phyloP scores from a whole-genome alignment of 2,888 invertebrate genomes.

The Agelastica alni region DNA sequence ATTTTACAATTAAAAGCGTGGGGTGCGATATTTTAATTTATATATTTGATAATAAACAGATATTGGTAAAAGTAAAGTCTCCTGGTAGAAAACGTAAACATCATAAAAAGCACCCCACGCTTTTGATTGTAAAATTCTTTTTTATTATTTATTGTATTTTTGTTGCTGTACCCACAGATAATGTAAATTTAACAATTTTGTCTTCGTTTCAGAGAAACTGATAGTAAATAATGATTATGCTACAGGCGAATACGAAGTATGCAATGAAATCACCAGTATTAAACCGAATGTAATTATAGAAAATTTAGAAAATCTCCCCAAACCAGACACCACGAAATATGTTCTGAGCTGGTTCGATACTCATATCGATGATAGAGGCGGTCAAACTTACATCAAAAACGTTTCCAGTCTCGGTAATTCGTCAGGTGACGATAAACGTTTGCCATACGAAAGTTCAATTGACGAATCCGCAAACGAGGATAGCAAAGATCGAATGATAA shows the following conservation, averaged over 20 bases:
- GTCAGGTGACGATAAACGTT: slow-evolving; percentile 25
- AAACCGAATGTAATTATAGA: slow-evolving; percentile 26
- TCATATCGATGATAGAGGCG: slow-evolving; percentile 30
- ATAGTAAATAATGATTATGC: slow-evolving; percentile 64
- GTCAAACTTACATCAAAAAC: slow-evolving; percentile 16
- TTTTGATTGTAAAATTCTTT: too few species aligned
- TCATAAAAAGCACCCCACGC: too few species aligned
- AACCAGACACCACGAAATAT: slow-evolving; percentile 48
- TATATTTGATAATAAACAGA: too few species aligned
- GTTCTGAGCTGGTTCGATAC: slow-evolving; percentile 52
- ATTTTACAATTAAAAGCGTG: too few species aligned
- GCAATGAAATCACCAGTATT: slow-evolving; percentile 45
- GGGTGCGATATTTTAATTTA: too few species aligned
- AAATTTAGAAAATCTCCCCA: slow-evolving; percentile 42
- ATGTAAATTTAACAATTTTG: background rate
- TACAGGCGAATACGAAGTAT: slow-evolving; percentile 64
- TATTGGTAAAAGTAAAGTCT: too few species aligned
- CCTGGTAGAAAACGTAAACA: too few species aligned
- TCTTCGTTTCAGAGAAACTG: slow-evolving; percentile 63
- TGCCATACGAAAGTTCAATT: slow-evolving; percentile 39
- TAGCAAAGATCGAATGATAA: slow-evolving; percentile 33
- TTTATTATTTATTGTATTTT: too few species aligned
- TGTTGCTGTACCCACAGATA: too few species aligned
- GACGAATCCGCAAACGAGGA: slow-evolving; percentile 44
- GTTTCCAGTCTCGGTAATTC: slow-evolving; percentile 11